Evolutionary conservation across 2,797 vertebrate genomes (phyloP).

Genomic region (Melanotaenia trifasciata): DNA sequence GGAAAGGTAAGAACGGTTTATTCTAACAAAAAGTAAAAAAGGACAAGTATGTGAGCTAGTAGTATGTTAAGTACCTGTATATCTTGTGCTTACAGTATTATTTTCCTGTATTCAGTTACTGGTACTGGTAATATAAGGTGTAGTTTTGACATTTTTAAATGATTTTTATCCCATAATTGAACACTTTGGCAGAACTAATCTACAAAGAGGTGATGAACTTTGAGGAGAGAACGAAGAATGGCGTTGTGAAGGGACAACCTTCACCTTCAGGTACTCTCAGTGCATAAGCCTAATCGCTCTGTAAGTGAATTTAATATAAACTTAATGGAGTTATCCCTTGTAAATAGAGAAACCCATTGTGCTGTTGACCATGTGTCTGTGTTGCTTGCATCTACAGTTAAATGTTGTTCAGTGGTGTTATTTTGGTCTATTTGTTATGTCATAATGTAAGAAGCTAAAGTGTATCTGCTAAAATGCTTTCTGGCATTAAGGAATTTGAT

Average conservation of each 20-base stretch:
- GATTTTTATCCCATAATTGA: background rate
- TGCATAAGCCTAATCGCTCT: conserved; percentile 89
- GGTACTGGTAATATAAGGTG: background rate
- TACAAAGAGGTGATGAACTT: conserved; percentile 99
- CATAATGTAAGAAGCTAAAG: conserved; percentile 3
- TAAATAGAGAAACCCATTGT: conserved; percentile 78
- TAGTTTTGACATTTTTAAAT: conserved; percentile 5
- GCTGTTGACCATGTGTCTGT: conserved; percentile 76
- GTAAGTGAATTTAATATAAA: conserved; percentile 87
- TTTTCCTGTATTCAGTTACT: background rate
- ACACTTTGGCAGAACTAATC: conserved; percentile 91
- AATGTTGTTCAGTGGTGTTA: conserved; percentile 47
- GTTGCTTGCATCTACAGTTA: conserved; percentile 67
- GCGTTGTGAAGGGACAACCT: conserved; percentile 99
- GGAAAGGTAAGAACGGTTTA: conserved; percentile 89
- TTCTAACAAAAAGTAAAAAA: background rate
- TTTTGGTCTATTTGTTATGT: conserved; percentile 36
- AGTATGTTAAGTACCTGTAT: background rate
- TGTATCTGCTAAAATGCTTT: conserved; percentile 26
- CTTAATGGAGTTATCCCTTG: conserved; percentile 77
- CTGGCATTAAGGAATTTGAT: background rate
- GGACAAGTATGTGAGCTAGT: background rate
- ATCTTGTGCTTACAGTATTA: background rate
- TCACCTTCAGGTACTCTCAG: conserved; percentile 99
- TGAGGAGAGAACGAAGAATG: conserved; percentile 99